Conservation (phyloP, 2,888 invertebrate genomes). For the Chirona hameri region DNA sequence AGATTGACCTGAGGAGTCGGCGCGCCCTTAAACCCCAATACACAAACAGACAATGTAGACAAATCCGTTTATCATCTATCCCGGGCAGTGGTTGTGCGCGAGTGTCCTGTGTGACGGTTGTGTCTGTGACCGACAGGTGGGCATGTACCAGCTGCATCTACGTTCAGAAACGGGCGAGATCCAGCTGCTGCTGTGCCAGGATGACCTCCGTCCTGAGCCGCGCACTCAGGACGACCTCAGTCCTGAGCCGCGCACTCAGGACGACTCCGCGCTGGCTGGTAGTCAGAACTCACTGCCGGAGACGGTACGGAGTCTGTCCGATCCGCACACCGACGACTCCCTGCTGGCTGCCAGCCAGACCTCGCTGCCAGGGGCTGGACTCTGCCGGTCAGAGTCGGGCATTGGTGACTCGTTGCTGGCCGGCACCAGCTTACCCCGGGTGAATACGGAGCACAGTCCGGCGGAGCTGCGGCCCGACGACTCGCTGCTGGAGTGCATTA, state of each 20-base stretch:
- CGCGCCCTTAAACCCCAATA: too few species aligned
- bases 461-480: background rate
- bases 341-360: background rate
- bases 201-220: background rate
- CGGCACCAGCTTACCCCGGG: background rate
- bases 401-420: background rate
- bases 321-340: background rate
- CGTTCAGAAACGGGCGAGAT: conserved; percentile 3
- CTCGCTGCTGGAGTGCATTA: too few species aligned
- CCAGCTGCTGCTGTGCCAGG: conserved; percentile 12
- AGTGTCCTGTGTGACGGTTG: background rate
- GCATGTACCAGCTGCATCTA: conserved; percentile 24
- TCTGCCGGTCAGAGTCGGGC: background rate
- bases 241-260: background rate
- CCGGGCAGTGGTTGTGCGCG: too few species aligned
- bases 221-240: background rate
- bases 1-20: too few species aligned
- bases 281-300: background rate
- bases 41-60: too few species aligned
- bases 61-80: too few species aligned
- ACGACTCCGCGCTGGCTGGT: background rate
- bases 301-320: background rate
- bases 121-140: background rate
- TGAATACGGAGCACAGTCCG: background rate
- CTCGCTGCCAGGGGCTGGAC: background rate